Conservation (phyloP, 2,113 vertebrate species). For the Eupsittula cactorum region DNA sequence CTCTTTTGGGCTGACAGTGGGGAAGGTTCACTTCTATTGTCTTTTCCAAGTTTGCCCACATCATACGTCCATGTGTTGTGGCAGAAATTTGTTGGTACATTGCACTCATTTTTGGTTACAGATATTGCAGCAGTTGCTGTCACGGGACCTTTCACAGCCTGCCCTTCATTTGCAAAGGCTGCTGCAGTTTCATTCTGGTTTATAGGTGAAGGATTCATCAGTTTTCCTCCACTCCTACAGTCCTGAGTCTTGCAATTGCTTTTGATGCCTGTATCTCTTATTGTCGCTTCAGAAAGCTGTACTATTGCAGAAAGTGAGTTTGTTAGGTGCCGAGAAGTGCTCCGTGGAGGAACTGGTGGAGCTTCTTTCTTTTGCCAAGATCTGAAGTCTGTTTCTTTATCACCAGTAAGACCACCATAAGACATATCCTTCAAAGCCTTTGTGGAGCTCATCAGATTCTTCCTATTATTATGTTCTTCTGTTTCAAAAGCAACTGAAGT, state of each 20-base stretch:
- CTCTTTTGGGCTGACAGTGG: conserved; percentile 80
- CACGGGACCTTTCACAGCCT: conserved; percentile 68
- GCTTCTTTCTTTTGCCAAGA: conserved; percentile 70
- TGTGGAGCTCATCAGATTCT: conserved; percentile 64
- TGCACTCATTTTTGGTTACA: conserved; percentile 63
- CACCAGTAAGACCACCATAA: conserved; percentile 8
- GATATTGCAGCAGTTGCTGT: conserved; percentile 57
- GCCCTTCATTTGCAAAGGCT: conserved; percentile 76
- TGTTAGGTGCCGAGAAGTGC: conserved; percentile 86
- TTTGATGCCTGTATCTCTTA: conserved; percentile 66
- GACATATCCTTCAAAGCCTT: conserved; percentile 24
- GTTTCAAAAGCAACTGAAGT: conserved; percentile 71
- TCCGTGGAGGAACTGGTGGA: conserved; percentile 86
- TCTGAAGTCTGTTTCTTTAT: conserved; percentile 44
- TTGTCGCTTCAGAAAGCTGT: conserved; percentile 69
- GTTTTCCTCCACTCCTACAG: conserved; percentile 65
- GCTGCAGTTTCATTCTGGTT: conserved; percentile 74
- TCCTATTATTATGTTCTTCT: conserved; percentile 78
- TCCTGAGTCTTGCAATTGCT: conserved; percentile 41
- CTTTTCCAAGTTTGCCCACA: conserved; percentile 71
- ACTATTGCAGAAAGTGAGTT: conserved; percentile 59
- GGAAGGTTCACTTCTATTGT: conserved; percentile 61
- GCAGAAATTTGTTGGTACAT: conserved; percentile 70
- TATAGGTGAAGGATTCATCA: conserved; percentile 69
- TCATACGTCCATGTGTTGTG: conserved; percentile 83